Evolutionary conservation across 2,797 vertebrate genomes (phyloP).

Genomic region (Cossypha polioptera): DNA sequence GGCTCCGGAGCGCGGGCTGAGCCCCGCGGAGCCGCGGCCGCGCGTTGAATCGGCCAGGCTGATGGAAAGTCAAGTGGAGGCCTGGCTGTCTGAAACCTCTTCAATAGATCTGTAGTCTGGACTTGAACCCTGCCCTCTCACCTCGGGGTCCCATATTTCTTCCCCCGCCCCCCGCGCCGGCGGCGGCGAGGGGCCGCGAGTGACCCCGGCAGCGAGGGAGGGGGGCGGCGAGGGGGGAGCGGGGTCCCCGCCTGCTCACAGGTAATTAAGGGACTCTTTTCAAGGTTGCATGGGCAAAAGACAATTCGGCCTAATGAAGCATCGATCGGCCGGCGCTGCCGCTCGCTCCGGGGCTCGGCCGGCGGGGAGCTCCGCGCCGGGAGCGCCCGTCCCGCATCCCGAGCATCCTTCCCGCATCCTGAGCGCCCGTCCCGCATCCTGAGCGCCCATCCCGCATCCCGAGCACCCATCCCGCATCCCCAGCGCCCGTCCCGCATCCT

Average conservation of each 20-base stretch:
- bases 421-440: too few relatives aligned
- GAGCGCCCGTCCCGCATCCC: not conserved
- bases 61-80: constrained; percentile 79
- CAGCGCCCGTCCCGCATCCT: too few relatives aligned
- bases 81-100: constrained; percentile 84
- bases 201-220: constrained; percentile 52
- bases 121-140: constrained; percentile 91
- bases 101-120: constrained; percentile 87
- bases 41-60: constrained; percentile 23
- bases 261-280: constrained; percentile 80
- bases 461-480: too few relatives aligned
- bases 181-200: constrained; percentile 47
- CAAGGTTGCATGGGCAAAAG: constrained; percentile 80
- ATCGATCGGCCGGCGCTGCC: constrained; percentile 71
- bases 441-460: too few relatives aligned
- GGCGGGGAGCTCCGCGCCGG: not conserved
- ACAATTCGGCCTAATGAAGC: constrained; percentile 77
- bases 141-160: constrained; percentile 75
- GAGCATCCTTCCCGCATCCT: too few relatives aligned
- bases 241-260: constrained; percentile 68
- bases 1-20: too few relatives aligned
- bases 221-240: not conserved
- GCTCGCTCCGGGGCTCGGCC: constrained; percentile 48
- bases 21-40: not conserved
- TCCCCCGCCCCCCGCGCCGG: not conserved